phyloP scores from a whole-genome alignment of 2,797 vertebrate species.

The Alfaro cultratus region DNA sequence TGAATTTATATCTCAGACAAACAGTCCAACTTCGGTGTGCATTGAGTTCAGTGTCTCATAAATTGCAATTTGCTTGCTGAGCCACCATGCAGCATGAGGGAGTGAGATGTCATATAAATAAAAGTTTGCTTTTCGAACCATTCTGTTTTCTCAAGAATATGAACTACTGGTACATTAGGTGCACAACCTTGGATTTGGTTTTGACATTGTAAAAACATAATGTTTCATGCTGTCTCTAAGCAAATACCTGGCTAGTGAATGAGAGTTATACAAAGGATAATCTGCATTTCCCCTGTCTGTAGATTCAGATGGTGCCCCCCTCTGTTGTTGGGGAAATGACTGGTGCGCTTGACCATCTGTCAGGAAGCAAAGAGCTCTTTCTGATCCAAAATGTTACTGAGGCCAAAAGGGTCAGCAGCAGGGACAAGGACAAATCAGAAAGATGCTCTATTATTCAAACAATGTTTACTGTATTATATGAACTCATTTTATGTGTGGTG shows the following conservation, averaged over 20 bases:
- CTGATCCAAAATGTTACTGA: slow-evolving; percentile 47
- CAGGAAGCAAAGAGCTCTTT: slow-evolving; percentile 57
- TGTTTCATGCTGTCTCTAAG: slow-evolving; percentile 29
- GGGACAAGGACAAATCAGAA: slow-evolving; percentile 33
- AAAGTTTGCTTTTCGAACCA: slow-evolving; percentile 21
- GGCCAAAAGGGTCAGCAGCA: slow-evolving; percentile 59
- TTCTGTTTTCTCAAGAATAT: slow-evolving; percentile 33
- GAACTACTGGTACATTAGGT: slow-evolving; percentile 28
- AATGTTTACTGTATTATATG: not conserved
- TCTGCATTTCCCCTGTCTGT: slow-evolving; percentile 36
- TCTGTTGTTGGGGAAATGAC: slow-evolving; percentile 45
- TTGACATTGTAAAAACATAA: slow-evolving; percentile 28
- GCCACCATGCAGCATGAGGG: slow-evolving; percentile 23
- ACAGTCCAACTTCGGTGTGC: slow-evolving; percentile 41
- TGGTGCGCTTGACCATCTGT: slow-evolving; percentile 70
- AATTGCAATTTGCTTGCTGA: slow-evolving; percentile 30
- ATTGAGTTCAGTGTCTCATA: slow-evolving; percentile 5
- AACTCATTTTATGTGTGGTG: slow-evolving; percentile 13
- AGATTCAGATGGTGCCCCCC: slow-evolving; percentile 60
- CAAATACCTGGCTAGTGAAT: slow-evolving; percentile 30
- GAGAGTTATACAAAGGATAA: not conserved
- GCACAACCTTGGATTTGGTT: slow-evolving; percentile 31
- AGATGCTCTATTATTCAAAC: slow-evolving; percentile 13
- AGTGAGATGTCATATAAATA: slow-evolving; percentile 42
- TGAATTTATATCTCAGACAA: slow-evolving; percentile 48